Base-by-base conservation (phyloP, 2,888 invertebrate genomes). In the Sminthurides aquaticus region DNA sequence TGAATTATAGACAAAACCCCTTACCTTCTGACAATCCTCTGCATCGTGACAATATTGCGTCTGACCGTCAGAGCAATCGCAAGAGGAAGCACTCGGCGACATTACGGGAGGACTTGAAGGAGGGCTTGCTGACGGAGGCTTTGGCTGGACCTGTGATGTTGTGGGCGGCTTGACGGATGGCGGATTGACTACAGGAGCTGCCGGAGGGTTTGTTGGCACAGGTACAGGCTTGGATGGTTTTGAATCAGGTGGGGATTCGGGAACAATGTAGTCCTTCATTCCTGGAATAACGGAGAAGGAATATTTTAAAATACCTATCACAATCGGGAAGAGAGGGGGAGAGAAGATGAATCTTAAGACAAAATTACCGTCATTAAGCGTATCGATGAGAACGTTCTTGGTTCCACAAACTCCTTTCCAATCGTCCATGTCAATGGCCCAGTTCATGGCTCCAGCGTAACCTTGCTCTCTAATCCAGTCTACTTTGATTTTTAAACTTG, bases 371-470 rank as follows among this genome's bases (percentile, higher is more conserved):
- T 86, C 82, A 75, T 87, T 79, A 57, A 93, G 80, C 60, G 90
- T 83, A 67, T 87, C 85, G 69, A 88, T 87, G 11, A 93, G 79
- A 0, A 86, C 83, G 78, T 92, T 90, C 75, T 84, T 83, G 0
- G 84, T 82, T 0, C 92, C 92, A 75, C 93, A 93, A 1, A 90
- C 77, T 0, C 91, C 91, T 65, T 84, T 83, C 77, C 91, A 93
- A 78, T 93, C 93, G 67, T 94, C 93, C 91, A 92, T 91, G 73
- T 90, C 90, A 57, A 92, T 87, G 26, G 93, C 92, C 93, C 93
- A 93, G 22, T 86, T 88, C 93, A 93, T 93, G 0, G 90, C 91
- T 0, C 93, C 93, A 0, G 87, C 87, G 75, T 89, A 89, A 0
- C 91, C 90, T 77, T 84, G 76, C 76, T 84, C 76, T 77, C 88